These are phyloP conservation scores for Tipula vernalis DNA, from an alignment of 2,888 invertebrate genomes.

Conservation along the genomic window DNA sequence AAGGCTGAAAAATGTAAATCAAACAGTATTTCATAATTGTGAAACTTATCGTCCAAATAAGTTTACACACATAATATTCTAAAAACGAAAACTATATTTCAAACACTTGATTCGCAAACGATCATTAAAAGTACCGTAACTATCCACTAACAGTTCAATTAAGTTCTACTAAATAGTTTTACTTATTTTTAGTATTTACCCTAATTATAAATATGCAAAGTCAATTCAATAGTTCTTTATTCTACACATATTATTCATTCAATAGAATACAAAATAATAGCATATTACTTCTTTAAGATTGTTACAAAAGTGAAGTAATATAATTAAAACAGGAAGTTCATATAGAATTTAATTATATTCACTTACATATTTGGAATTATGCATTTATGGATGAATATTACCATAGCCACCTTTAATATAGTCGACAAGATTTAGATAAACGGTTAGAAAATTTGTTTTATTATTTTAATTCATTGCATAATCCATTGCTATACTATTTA, in stretches of 20 bases:
- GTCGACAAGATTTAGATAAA: background rate
- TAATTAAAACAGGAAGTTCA: background rate
- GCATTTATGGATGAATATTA: background rate
- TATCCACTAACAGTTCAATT: background rate
- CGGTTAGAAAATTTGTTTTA: background rate
- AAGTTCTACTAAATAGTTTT: background rate
- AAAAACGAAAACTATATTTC: background rate
- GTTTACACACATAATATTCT: no score
- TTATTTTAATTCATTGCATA: background rate
- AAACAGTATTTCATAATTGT: no score
- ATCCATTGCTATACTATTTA: background rate
- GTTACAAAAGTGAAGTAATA: background rate
- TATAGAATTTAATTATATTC: background rate
- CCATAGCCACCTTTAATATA: background rate
- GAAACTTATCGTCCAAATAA: no score
- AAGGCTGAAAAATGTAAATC: no score
- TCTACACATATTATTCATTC: background rate
- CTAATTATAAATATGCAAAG: background rate
- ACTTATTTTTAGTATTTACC: no score
- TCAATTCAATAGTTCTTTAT: background rate
- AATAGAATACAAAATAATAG: background rate
- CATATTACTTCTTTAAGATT: background rate
- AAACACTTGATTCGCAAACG: background rate
- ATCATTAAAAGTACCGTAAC: background rate
- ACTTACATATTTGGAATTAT: background rate